Evolutionary conservation across 1,140 invertebrate species (phyloP).

Genomic region (Pantala flavescens): DNA sequence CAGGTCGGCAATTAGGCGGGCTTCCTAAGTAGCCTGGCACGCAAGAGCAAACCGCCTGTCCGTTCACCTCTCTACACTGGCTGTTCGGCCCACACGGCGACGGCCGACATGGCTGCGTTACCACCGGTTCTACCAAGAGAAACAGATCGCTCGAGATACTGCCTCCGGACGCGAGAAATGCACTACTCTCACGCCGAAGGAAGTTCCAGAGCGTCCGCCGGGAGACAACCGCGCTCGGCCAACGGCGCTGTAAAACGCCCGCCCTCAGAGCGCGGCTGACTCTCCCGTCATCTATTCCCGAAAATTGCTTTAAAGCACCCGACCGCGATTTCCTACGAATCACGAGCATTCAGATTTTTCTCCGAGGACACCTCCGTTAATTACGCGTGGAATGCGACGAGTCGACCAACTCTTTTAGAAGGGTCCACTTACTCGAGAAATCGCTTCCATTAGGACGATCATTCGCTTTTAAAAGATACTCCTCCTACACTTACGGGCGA

Average conservation of each 20-base stretch:
- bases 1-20: constrained; percentile 41
- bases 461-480: too few relatives aligned
- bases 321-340: too few relatives aligned
- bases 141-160: constrained; percentile 15
- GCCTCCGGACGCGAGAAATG: too few relatives aligned
- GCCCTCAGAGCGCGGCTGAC: background rate
- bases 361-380: too few relatives aligned
- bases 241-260: background rate
- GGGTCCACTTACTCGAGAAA: too few relatives aligned
- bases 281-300: constrained; percentile 15
- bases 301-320: too few relatives aligned
- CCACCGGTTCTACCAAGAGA: constrained; percentile 14
- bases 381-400: too few relatives aligned
- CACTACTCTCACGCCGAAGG: constrained; percentile 31
- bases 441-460: too few relatives aligned
- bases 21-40: constrained; percentile 54
- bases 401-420: too few relatives aligned
- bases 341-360: too few relatives aligned
- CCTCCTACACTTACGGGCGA: too few relatives aligned
- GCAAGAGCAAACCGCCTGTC: constrained; percentile 65
- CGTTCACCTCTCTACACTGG: constrained; percentile 54
- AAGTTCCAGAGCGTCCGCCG: constrained; percentile 23
- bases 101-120: constrained; percentile 36
- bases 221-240: constrained; percentile 27
- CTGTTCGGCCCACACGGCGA: constrained; percentile 44